Conservation (phyloP, 2,113 vertebrate genomes). For the Rana temporaria region DNA sequence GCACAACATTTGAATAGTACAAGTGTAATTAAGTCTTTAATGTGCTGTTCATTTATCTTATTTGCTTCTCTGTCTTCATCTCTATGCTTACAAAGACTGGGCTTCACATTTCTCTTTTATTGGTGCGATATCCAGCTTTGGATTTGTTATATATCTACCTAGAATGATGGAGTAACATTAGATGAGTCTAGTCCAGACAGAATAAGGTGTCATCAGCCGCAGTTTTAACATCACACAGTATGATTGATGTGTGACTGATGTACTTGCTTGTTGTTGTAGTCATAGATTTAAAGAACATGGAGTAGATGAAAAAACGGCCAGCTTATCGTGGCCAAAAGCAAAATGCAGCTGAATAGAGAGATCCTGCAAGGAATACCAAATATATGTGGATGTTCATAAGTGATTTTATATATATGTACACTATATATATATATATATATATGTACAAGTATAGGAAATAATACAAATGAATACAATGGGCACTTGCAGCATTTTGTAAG, state of each 20-base stretch:
- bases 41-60: slow-evolving; percentile 28
- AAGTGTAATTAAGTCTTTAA: slow-evolving; percentile 37
- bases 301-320: background rate
- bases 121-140: background rate
- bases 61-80: slow-evolving; percentile 25
- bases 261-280: background rate
- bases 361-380: background rate
- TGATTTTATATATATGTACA: too few relatives aligned
- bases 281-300: background rate
- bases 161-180: background rate
- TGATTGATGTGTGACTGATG: background rate
- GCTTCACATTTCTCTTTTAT: slow-evolving; percentile 4
- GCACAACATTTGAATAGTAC: slow-evolving; percentile 29
- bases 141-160: background rate
- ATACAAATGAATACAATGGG: background rate
- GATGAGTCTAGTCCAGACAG: background rate
- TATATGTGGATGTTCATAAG: background rate
- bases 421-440: background rate
- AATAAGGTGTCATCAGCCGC: background rate
- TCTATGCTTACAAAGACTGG: slow-evolving; percentile 29
- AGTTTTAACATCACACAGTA: too few relatives aligned
- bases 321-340: background rate
- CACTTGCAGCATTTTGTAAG: background rate
- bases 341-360: background rate
- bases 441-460: too few relatives aligned